Evolutionary conservation across 2,888 invertebrate genomes (phyloP), one percentile per base, ranked within the genome.

Genomic region (Dorcus hopei): DNA sequence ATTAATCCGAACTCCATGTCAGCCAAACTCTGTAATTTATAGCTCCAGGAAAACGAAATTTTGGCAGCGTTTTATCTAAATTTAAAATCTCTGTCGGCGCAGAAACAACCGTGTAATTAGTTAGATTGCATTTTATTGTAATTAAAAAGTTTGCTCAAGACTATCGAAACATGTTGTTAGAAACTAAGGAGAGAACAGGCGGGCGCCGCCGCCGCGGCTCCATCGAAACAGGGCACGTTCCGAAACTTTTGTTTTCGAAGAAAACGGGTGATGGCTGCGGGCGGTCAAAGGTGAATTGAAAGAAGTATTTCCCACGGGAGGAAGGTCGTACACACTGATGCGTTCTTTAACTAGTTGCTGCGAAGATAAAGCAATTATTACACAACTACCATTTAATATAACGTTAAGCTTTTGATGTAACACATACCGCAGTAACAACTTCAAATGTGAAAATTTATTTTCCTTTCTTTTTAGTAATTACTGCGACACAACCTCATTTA

Each of bases 61-160:
- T 78, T 79, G 79, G 78, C 78, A 77, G 73, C 72, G 76, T 76
- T 77, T 77, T 79, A 78, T 79, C 79, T 78, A 77, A 77, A 78
- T 79, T 77, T 79, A 77, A 78, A 79, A 78, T 78, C 77, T 76
- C 73, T 63, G 72, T 70, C 71, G 72, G 71, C 65, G 61, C 68
- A 66, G 68, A 66, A 69, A 67, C 68, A 72, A 74, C 73, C 74
- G 72, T 72, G 76, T 77, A 77, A 77, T 77, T 77, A 77, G 76
- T 70, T 72, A 69, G 74, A 76, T 76, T 73, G 74, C 74, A 73
- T 75, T 75, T 76, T 71, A 73, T 75, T 73, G 72, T 77, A 77
- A 77, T 77, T 77, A 77, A 77, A 77, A 77, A 76, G 72, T 76
- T 76, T 68, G 57, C 47, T 50, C 49, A 33, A 19, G 53, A 53